A percentile compares a stretch with the other conserved stretches of the same genome.
Evolutionary conservation across 1,140 invertebrate genomes (phyloP).

Genomic region (Diorhabda elongata): DNA sequence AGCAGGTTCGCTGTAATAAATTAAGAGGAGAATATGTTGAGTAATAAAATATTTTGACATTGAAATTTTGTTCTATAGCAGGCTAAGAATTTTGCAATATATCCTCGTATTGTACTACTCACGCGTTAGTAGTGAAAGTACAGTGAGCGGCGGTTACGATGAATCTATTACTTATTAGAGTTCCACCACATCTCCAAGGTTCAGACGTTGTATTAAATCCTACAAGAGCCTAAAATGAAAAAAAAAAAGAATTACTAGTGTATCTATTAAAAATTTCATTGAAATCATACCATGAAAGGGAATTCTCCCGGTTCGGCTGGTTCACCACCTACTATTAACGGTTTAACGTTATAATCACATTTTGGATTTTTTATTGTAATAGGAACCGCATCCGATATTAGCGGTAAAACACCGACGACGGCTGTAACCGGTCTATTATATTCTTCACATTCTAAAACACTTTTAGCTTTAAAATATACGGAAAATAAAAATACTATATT

Average conservation of each 20-base stretch:
- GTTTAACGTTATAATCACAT: slow-evolving; percentile 47
- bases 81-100: too few relatives aligned
- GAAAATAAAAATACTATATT: neutral
- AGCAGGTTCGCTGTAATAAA: too few relatives aligned
- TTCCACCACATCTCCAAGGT: slow-evolving; percentile 43
- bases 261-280: slow-evolving; percentile 2
- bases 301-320: slow-evolving; percentile 51
- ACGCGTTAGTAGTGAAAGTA: slow-evolving; percentile 33
- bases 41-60: too few relatives aligned
- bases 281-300: slow-evolving; percentile 54
- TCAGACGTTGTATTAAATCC: slow-evolving; percentile 32
- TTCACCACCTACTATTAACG: slow-evolving; percentile 55
- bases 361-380: slow-evolving; percentile 40
- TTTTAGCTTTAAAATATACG: neutral
- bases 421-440: slow-evolving; percentile 42
- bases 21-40: too few relatives aligned
- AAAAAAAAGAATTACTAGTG: slow-evolving; percentile 4
- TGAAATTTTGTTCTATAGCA: too few relatives aligned
- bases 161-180: slow-evolving; percentile 43
- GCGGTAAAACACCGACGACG: slow-evolving; percentile 44
- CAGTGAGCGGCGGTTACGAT: slow-evolving; percentile 47
- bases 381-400: slow-evolving; percentile 39
- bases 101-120: slow-evolving; percentile 11
- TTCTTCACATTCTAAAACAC: slow-evolving; percentile 48
- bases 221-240: slow-evolving; percentile 34